Evolutionary conservation across 1,140 invertebrate species (phyloP).

Genomic region (Idris sp.): DNA sequence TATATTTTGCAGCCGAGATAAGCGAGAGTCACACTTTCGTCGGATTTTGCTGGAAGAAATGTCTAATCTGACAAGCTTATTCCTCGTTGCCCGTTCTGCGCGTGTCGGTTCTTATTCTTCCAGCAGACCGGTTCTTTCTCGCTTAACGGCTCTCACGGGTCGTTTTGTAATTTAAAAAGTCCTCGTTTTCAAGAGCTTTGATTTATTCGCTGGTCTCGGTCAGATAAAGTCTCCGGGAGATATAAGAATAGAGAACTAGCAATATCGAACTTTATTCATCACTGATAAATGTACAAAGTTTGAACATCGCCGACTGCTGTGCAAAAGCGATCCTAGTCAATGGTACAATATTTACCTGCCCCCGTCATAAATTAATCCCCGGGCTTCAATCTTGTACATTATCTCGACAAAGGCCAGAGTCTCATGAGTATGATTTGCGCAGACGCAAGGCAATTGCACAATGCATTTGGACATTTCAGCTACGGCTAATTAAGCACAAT

Average conservation of each 20-base stretch:
- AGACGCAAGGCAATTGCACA: conserved; percentile 26
- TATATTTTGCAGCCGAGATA: conserved; percentile 31
- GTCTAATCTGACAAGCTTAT: conserved; percentile 58
- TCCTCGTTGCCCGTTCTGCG: conserved; percentile 13
- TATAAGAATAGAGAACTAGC: conserved; percentile 35
- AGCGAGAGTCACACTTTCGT: conserved; percentile 39
- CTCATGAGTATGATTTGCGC: too few species aligned
- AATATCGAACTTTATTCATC: conserved; percentile 43
- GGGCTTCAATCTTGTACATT: conserved; percentile 42
- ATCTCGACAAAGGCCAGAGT: conserved; percentile 26
- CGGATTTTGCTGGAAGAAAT: conserved; percentile 47
- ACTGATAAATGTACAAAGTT: conserved; percentile 53
- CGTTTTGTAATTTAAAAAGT: conserved; percentile 54
- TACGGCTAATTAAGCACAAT: conserved; percentile 45
- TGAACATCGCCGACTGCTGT: conserved; percentile 11
- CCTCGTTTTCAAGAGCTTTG: conserved; percentile 32
- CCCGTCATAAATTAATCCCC: conserved; percentile 17
- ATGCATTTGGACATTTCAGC: conserved; percentile 21
- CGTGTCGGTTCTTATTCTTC: conserved; percentile 39
- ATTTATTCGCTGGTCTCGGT: conserved; percentile 37
- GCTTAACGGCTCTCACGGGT: conserved; percentile 38
- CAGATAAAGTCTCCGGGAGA: conserved; percentile 34
- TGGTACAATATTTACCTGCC: conserved; percentile 37
- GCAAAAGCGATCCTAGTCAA: background rate
- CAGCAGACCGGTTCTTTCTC: conserved; percentile 1